Conservation (phyloP, 2,888 invertebrate genomes). For the Laothoe populi region DNA sequence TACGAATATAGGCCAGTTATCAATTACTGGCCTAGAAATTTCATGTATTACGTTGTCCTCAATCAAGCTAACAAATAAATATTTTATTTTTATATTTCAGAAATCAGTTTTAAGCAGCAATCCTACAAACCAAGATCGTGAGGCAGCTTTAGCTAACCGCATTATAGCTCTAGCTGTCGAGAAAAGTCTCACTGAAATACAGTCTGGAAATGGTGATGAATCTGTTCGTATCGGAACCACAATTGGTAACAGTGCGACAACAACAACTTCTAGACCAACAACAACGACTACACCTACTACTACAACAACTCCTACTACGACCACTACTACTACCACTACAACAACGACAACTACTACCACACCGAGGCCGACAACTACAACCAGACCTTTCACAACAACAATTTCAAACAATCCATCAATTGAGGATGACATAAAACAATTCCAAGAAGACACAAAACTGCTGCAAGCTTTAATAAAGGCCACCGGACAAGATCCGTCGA, state of each 20-base stretch:
- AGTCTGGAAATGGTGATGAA: constrained; percentile 56
- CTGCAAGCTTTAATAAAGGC: constrained; percentile 77
- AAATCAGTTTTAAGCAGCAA: constrained; percentile 75
- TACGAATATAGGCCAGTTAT: no score
- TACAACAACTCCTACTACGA: constrained; percentile 56
- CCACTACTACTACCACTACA: constrained; percentile 57
- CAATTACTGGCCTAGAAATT: no score
- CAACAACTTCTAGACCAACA: constrained; percentile 53
- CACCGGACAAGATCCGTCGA: constrained; percentile 76
- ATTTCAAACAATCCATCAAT: constrained; percentile 56
- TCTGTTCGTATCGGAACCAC: constrained; percentile 62
- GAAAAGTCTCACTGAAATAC: constrained; percentile 76
- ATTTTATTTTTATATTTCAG: constrained; percentile 56
- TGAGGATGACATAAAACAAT: constrained; percentile 78
- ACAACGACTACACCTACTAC: constrained; percentile 47
- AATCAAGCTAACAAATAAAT: not conserved
- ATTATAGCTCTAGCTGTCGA: constrained; percentile 84
- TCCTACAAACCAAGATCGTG: constrained; percentile 68
- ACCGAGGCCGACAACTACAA: constrained; percentile 59
- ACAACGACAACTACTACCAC: constrained; percentile 59
- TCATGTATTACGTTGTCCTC: no score
- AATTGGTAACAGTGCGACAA: constrained; percentile 53
- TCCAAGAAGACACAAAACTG: constrained; percentile 78
- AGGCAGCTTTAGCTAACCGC: constrained; percentile 79
- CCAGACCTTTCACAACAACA: constrained; percentile 45